Conservation (phyloP, 2,888 invertebrate species). For the Shargacucullia verbasci region DNA sequence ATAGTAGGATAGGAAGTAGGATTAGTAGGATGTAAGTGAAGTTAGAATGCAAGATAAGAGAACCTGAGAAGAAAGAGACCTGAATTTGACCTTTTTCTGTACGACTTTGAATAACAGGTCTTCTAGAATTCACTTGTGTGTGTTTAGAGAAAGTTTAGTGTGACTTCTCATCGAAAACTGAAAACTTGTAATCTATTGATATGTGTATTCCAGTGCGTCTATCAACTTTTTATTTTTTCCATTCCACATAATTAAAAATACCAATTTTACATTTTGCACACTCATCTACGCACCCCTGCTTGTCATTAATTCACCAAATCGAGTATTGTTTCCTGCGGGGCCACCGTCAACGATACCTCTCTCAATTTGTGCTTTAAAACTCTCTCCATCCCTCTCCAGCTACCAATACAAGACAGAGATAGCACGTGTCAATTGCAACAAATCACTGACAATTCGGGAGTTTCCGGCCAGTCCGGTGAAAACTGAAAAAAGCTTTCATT, state of each 20-base stretch:
- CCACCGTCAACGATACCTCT: slow-evolving; percentile 78
- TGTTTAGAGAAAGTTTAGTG: no score
- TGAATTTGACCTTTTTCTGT: no score
- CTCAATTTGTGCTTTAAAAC: slow-evolving; percentile 82
- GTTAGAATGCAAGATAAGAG: no score
- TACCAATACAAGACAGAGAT: slow-evolving; percentile 56
- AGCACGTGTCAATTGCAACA: slow-evolving; percentile 61
- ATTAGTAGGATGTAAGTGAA: no score
- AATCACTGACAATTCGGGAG: slow-evolving; percentile 61
- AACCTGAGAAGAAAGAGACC: no score
- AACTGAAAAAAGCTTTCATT: slow-evolving; percentile 80
- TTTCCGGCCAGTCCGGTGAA: slow-evolving; percentile 78
- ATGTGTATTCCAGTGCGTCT: no score
- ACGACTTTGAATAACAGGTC: no score
- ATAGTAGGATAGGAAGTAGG: no score
- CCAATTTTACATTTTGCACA: slow-evolving; percentile 36
- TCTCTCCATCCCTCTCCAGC: slow-evolving; percentile 61
- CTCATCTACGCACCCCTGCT: slow-evolving; percentile 71
- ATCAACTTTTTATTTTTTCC: no score
- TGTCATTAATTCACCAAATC: slow-evolving; percentile 86
- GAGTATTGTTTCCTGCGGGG: slow-evolving; percentile 87
- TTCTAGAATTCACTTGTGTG: no score
- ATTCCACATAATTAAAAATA: slow-evolving; percentile 24
- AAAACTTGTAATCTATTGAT: no score
- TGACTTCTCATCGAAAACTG: no score